Evolutionary conservation across 2,113 vertebrate species (phyloP), one percentile per base, ranked within the genome.

Genomic region (Leptosomus discolor): DNA sequence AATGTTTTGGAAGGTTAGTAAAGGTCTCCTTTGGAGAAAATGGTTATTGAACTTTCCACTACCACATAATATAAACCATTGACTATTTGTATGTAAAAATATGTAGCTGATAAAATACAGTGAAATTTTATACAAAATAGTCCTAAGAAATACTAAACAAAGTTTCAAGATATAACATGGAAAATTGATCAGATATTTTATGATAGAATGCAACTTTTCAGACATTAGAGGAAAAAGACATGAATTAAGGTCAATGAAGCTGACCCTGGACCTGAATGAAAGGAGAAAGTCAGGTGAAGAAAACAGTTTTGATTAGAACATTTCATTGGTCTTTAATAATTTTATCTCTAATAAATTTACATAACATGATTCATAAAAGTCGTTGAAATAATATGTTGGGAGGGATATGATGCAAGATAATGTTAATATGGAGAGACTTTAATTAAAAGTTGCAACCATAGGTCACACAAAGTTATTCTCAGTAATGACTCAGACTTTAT

Each of bases 361-460:
- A 89, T 74, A 75, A 41, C 5, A 36, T 56, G 18, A 75, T 94
- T 89, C 73, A 96, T 89, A 48, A 4, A 45, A 87, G 53, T 51
- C 48, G 90, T 95, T 89, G 87, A 95, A 94, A 56, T 91, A 94
- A 92, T 60, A 75, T 75, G 82, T 68, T 57, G 37, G 12, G 43
- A 84, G 37, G 70, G 41, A 91, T 65, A 92, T 29, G 41, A 18
- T 75, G 18, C 27, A 78, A 87, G 43, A 78, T 68, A 87, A 75
- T 63, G 16, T 48, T 70, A 67, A 71, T 87, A 39, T 5, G 24
- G 39, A 71, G 27, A 76, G 8, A 69, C 11, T 76, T 93, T 93
- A 95, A 95, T 93, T 96, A 95, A 91, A 96, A 89, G 29, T 67
- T 92, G 58, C 30, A 61, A 34, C 15, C 12, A 18, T 10, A 45